Base-by-base conservation (phyloP, 2,113 vertebrate genomes). In the Mionectes macconnelli region DNA sequence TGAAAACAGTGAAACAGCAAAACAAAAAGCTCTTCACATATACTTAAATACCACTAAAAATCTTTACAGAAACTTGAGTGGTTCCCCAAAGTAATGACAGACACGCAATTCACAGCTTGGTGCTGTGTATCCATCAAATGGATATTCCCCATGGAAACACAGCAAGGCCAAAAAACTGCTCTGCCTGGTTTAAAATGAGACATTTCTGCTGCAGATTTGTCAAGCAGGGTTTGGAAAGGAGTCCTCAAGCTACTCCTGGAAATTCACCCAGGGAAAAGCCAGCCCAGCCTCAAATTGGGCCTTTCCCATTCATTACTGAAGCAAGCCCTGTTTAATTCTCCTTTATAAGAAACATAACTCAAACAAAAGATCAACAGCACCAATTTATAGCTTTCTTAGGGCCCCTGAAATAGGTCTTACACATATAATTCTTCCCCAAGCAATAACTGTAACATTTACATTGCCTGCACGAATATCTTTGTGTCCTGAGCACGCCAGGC, bases 311-410 rank as follows among this genome's bases (percentile, higher is more conserved):
- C 35, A 88, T 66, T 68, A 31, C 24, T 49, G 39, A 49, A 30
- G 52, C 23, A 67, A 94, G 73, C 22, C 0, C 0, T 60, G n/a
- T 45, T 40, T 69, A 17, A 45, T 80, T 77, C 42, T 64, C 44
- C 45, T 59, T 70, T 63, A 40, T 39, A 91, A 87, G 37, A 70
- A 92, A 25, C 66, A 3, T 16, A 70, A 82, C 31, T 70, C 86
- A 94, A 86, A 70, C 19, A 67, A 68, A 81, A 87, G 80, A 92
- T 55, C 56, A 90, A 37, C 52, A 78, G 55, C 52, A 56, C 56
- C 33, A 94, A 75, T 92, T 93, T 60, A 68, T 28, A 40, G 50
- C 76, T 87, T 93, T 91, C 80, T 81, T 47, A 91, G 73, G 56
- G 59, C 40, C 52, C 33, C 37, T 78, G 45, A 91, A 89, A 81